Evolutionary conservation across 2,888 invertebrate genomes (phyloP).

Genomic region (Temnothorax ravouxi): DNA sequence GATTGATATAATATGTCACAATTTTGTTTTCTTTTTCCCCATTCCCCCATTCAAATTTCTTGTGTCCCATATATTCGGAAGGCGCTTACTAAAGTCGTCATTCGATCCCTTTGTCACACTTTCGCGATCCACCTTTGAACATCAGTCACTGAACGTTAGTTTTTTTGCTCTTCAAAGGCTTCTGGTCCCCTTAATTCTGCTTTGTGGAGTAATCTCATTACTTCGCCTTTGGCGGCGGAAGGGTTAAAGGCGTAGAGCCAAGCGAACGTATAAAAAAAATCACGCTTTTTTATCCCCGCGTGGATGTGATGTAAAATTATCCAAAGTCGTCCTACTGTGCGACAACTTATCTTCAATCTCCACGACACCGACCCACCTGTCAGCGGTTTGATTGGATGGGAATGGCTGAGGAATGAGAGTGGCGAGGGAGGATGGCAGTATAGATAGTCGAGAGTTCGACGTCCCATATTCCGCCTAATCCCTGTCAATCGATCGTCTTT

Average conservation of each 20-base stretch:
- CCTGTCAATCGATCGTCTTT: conserved; percentile 66
- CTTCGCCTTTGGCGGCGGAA: not conserved
- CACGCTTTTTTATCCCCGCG: not conserved
- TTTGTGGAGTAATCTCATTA: conserved; percentile 27
- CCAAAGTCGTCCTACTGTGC: conserved; percentile 22
- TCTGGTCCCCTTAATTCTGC: conserved; percentile 43
- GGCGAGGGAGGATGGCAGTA: conserved; percentile 1
- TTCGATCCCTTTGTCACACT: not conserved
- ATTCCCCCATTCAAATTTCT: not conserved
- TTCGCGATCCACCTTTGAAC: not conserved
- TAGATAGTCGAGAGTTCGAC: conserved; percentile 80
- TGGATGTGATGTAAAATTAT: conserved; percentile 28
- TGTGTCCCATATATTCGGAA: not conserved
- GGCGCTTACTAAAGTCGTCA: not conserved
- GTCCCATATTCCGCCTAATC: conserved; percentile 81
- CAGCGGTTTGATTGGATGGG: conserved; percentile 14
- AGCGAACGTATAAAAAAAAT: conserved; percentile 17
- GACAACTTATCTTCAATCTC: conserved; percentile 30
- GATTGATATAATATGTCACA: not conserved
- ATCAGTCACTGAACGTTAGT: conserved; percentile 1
- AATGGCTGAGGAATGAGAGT: conserved; percentile 11
- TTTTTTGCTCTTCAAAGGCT: conserved; percentile 40
- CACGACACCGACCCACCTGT: conserved; percentile 42
- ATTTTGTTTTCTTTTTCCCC: not conserved
- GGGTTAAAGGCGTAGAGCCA: not conserved